These are phyloP conservation scores for Callyntrura guangdongensis DNA, from an alignment of 2,888 invertebrate genomes.

Conservation along the genomic window DNA sequence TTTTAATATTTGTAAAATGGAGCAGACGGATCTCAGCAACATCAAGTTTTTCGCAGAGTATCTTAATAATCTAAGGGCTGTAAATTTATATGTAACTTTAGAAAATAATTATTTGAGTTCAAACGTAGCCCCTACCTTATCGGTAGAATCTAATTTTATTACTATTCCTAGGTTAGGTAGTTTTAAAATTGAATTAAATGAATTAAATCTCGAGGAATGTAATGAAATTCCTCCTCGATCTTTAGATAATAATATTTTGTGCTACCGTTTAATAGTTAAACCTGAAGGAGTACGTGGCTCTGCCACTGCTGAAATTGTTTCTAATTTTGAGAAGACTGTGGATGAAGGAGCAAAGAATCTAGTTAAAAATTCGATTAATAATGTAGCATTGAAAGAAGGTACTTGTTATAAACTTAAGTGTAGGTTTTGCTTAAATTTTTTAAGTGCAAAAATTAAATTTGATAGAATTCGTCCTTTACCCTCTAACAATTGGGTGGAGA, in stretches of 20 bases:
- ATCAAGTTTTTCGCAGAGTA: conserved; percentile 81
- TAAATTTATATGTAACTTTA: conserved; percentile 79
- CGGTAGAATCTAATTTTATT: conserved; percentile 64
- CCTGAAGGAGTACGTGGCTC: conserved; percentile 86
- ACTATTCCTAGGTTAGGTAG: conserved; percentile 61
- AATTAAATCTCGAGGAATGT: conserved; percentile 70
- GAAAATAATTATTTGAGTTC: conserved; percentile 17
- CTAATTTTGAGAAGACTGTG: conserved; percentile 68
- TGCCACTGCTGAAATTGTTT: conserved; percentile 83
- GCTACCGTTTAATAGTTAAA: conserved; percentile 86
- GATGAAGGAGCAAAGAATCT: conserved; percentile 76
- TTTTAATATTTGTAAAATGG: conserved; percentile 80
- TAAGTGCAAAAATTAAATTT: conserved; percentile 86
- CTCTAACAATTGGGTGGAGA: conserved; percentile 88
- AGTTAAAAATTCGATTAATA: conserved; percentile 79
- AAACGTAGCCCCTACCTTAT: conserved; percentile 30
- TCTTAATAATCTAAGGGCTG: conserved; percentile 82
- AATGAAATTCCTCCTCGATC: conserved; percentile 62
- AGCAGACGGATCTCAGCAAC: conserved; percentile 49
- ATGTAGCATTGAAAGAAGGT: conserved; percentile 76
- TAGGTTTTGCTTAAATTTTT: conserved; percentile 86
- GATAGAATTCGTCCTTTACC: conserved; percentile 89
- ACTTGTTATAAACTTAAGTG: conserved; percentile 83
- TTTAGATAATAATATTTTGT: conserved; percentile 84
- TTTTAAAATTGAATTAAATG: conserved; percentile 68